Evolutionary conservation across 2,113 vertebrate genomes (phyloP).

Genomic region (Quiscalus mexicanus): DNA sequence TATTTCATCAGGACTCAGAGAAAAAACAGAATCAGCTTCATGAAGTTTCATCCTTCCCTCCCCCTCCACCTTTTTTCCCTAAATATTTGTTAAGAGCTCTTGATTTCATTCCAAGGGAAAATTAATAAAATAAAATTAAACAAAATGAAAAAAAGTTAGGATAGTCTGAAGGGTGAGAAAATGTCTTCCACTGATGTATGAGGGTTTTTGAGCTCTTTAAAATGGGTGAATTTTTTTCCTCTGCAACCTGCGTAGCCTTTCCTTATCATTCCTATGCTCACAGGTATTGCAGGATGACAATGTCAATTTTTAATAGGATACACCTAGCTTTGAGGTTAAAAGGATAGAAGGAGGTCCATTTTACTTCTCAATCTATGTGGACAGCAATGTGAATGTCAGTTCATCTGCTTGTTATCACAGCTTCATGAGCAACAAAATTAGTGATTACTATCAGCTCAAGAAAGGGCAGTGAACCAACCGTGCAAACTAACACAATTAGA

Average conservation of each 20-base stretch:
- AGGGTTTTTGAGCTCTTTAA: neutral
- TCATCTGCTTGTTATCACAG: neutral
- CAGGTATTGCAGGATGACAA: neutral
- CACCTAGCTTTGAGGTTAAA: neutral
- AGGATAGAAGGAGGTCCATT: neutral
- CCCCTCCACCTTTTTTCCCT: neutral
- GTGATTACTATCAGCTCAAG: neutral
- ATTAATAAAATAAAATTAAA: neutral
- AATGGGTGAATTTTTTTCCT: neutral
- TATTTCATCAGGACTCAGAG: neutral
- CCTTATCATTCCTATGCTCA: neutral
- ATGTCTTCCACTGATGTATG: neutral
- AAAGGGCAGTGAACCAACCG: neutral
- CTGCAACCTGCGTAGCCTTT: neutral
- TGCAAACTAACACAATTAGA: neutral
- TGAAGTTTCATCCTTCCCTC: rapidly evolving
- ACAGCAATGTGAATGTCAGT: neutral
- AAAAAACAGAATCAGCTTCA: neutral
- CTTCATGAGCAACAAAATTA: neutral
- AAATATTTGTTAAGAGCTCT: neutral
- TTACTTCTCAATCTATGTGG: neutral
- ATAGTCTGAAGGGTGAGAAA: neutral
- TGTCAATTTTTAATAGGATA: neutral
- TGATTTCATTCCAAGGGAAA: neutral
- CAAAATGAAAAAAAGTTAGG: neutral